Conservation (phyloP, 2,888 invertebrate species). For the Mythimna albipuncta region DNA sequence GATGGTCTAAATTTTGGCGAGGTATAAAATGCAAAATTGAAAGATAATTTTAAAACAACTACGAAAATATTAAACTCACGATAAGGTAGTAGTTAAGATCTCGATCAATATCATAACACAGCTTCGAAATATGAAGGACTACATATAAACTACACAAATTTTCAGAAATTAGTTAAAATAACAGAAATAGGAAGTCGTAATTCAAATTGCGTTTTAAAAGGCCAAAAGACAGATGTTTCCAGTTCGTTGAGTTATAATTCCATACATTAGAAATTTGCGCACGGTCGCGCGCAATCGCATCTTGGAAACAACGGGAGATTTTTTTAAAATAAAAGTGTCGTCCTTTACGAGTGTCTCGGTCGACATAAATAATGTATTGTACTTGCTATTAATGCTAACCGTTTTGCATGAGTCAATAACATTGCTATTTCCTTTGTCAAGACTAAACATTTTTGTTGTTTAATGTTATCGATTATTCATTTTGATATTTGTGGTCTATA, state of each 20-base stretch:
- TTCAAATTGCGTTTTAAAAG: slow-evolving; percentile 23
- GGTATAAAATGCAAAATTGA: too few relatives aligned
- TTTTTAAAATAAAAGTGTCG: slow-evolving; percentile 78
- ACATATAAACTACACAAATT: not conserved
- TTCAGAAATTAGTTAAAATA: slow-evolving; percentile 11
- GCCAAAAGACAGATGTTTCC: slow-evolving; percentile 16
- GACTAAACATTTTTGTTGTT: slow-evolving; percentile 28
- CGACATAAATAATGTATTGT: slow-evolving; percentile 76
- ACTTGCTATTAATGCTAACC: slow-evolving; percentile 65
- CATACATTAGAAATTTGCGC: slow-evolving; percentile 71
- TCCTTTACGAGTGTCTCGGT: slow-evolving; percentile 60
- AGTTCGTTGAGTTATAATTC: slow-evolving; percentile 39
- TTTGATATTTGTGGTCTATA: slow-evolving; percentile 8
- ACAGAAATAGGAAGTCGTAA: not conserved
- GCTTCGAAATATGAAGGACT: not conserved
- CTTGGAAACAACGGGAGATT: slow-evolving; percentile 73
- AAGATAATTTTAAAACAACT: too few relatives aligned
- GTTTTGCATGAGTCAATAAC: slow-evolving; percentile 78
- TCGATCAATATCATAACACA: not conserved
- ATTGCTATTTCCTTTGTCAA: slow-evolving; percentile 44
- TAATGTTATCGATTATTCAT: slow-evolving; percentile 11
- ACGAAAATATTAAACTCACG: too few relatives aligned
- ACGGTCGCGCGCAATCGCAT: slow-evolving; percentile 65
- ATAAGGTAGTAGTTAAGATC: not conserved
- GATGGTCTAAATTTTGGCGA: too few relatives aligned